Percentiles rank a stretch among this genome's conserved stretches.
Evolutionary conservation across 2,888 invertebrate species (phyloP).

Genomic region (Thumatha senex): DNA sequence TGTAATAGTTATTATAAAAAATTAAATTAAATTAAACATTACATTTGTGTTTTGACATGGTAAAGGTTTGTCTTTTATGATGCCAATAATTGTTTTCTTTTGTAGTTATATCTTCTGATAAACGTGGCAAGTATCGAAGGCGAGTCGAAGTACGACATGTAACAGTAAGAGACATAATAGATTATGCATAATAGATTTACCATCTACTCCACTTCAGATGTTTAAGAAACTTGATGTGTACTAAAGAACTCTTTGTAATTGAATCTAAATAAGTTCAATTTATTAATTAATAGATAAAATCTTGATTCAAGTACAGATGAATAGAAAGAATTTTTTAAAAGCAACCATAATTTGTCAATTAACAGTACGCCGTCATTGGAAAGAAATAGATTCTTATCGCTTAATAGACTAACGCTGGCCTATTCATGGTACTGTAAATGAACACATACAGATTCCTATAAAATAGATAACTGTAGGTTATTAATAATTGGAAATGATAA

Average conservation of each 20-base stretch:
- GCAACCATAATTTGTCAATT: neutral
- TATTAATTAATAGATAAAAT: neutral
- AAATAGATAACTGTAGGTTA: conserved; percentile 26
- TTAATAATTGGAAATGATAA: conserved; percentile 17
- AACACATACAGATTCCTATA: neutral
- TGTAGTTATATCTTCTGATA: no score
- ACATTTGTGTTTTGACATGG: no score
- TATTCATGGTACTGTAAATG: neutral
- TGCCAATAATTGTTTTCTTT: no score
- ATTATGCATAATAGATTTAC: neutral
- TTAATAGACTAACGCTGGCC: neutral
- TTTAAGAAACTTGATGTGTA: neutral
- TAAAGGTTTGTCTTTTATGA: no score
- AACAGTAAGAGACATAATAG: no score
- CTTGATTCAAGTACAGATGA: no score
- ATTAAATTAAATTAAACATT: no score
- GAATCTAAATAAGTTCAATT: neutral
- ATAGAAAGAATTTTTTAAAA: neutral
- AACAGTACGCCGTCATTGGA: no score
- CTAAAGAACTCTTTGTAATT: neutral
- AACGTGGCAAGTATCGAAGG: no score
- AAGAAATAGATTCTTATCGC: no score
- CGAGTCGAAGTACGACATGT: no score
- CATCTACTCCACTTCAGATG: neutral
- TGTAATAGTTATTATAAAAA: no score